These are phyloP conservation scores for Alviniconcha marisindica DNA, from an alignment of 1,140 invertebrate genomes.

Conservation along the genomic window DNA sequence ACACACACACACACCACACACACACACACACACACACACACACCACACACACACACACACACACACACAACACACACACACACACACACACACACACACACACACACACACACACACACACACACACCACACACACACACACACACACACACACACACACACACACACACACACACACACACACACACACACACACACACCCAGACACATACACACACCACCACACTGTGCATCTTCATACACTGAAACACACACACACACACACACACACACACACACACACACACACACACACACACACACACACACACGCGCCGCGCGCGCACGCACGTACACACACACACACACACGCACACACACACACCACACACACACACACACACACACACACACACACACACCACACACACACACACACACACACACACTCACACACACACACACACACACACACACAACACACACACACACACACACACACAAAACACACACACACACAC, in stretches of 20 bases:
- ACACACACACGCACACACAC: too few relatives aligned
- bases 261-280: background rate
- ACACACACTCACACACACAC: background rate
- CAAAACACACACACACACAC: background rate
- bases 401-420: background rate
- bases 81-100: background rate
- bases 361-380: too few relatives aligned
- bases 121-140: background rate
- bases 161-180: background rate
- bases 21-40: background rate
- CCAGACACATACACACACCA: background rate
- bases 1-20: background rate
- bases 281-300: background rate
- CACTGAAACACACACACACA: background rate
- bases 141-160: slow-evolving; percentile 9
- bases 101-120: background rate
- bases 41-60: background rate
- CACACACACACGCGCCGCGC: too few relatives aligned
- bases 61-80: background rate
- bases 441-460: background rate
- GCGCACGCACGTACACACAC: too few relatives aligned
- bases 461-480: background rate
- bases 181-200: slow-evolving; percentile 1
- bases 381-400: too few relatives aligned
- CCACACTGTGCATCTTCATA: too few relatives aligned